Evolutionary conservation across 92 coral and sea anemone species (phyloP).

Genomic region (Isaurus tuberculatus): DNA sequence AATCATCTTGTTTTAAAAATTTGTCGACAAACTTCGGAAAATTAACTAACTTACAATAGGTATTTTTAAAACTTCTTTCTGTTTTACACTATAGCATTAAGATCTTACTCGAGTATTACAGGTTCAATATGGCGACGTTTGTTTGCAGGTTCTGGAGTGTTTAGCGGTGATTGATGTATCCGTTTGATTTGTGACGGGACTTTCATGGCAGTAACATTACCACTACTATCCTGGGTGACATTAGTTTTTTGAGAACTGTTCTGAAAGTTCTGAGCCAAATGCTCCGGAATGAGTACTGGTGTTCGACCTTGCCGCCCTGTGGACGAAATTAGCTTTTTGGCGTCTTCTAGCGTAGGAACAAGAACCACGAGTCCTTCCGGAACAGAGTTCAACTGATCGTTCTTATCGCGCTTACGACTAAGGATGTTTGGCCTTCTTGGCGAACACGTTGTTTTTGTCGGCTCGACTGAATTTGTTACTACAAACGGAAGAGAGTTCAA

Average conservation of each 20-base stretch:
- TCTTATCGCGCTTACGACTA: constrained; percentile 66
- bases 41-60: background rate
- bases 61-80: background rate
- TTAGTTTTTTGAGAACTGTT: constrained; percentile 21
- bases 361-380: constrained; percentile 91
- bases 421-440: constrained; percentile 85
- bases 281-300: constrained; percentile 85
- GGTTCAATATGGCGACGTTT: constrained; percentile 34
- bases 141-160: constrained; percentile 38
- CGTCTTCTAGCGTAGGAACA: constrained; percentile 93
- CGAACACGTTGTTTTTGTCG: constrained; percentile 49
- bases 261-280: constrained; percentile 56
- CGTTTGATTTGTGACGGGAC: constrained; percentile 7
- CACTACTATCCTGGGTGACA: background rate
- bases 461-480: constrained; percentile 65
- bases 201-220: background rate
- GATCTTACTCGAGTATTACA: constrained; percentile 15
- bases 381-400: constrained; percentile 63
- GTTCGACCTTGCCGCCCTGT: constrained; percentile 77
- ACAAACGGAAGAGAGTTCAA: constrained; percentile 39
- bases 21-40: background rate
- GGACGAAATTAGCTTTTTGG: constrained; percentile 81
- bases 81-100: background rate
- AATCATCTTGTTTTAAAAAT: background rate
- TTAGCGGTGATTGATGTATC: constrained; percentile 31